These are phyloP conservation scores for Psittacula cyanocephala DNA, from an alignment of 2,113 vertebrate species.

Conservation along the genomic window DNA sequence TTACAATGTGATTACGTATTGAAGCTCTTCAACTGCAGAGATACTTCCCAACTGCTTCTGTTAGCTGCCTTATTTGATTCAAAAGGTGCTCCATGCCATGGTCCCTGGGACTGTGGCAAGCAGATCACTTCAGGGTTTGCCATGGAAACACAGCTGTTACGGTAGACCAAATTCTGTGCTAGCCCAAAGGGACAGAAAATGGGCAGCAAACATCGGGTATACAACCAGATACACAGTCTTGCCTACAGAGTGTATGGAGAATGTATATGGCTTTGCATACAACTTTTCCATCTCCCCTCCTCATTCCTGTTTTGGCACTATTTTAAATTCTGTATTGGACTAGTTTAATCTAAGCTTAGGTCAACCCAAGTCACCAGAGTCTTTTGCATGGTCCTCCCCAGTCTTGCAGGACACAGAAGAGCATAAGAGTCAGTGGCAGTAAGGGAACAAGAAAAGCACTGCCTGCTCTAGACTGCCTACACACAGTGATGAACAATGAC, in stretches of 20 bases:
- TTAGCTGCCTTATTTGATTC: neutral
- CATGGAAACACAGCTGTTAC: neutral
- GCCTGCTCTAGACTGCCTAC: neutral
- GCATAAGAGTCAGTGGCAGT: fast-evolving
- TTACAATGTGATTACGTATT: neutral
- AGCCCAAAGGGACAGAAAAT: neutral
- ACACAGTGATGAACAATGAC: neutral
- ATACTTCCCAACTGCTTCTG: neutral
- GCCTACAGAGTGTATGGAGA: neutral
- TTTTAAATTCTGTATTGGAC: neutral
- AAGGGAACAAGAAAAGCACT: neutral
- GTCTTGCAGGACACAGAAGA: neutral
- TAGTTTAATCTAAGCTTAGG: neutral
- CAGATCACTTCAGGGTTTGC: neutral
- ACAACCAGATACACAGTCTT: neutral
- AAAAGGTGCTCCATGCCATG: neutral
- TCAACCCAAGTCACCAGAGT: neutral
- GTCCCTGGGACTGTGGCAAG: neutral
- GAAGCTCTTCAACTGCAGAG: neutral
- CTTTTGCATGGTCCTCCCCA: neutral
- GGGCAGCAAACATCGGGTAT: neutral
- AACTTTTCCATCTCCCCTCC: neutral
- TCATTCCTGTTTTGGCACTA: neutral
- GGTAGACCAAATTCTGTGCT: neutral
- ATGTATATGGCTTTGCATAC: neutral